Evolutionary conservation across 2,113 vertebrate species (phyloP).

Genomic region (Vanacampus margaritifer): DNA sequence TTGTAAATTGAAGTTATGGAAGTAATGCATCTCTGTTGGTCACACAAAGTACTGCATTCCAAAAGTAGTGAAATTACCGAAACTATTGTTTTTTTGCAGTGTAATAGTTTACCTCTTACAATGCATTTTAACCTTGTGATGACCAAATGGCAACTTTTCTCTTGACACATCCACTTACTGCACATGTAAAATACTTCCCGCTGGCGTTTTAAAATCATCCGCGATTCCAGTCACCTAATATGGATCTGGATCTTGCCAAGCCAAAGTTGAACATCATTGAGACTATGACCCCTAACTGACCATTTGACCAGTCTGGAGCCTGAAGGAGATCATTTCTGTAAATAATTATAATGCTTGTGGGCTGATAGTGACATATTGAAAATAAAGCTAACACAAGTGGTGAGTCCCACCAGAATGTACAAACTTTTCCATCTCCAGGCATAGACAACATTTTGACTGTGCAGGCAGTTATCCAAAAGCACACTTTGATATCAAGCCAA

Average conservation of each 20-base stretch:
- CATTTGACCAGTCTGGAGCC: background rate
- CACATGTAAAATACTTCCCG: background rate
- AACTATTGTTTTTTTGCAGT: background rate
- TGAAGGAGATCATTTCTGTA: background rate
- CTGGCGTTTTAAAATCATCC: background rate
- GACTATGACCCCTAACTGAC: background rate
- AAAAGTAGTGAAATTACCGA: background rate
- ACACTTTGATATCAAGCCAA: background rate
- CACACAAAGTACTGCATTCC: background rate
- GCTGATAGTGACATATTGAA: background rate
- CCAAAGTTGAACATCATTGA: background rate
- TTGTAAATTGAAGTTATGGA: background rate
- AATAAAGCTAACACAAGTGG: background rate
- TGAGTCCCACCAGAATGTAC: background rate
- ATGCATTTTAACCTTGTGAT: background rate
- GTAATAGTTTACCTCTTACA: background rate
- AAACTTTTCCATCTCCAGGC: background rate
- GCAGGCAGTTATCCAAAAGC: background rate
- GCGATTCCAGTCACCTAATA: background rate
- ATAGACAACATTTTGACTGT: background rate
- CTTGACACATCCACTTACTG: background rate
- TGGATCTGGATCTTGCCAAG: background rate
- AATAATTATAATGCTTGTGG: background rate
- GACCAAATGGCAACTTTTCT: background rate
- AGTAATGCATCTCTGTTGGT: background rate